phyloP scores from a whole-genome alignment of 2,113 vertebrate species.

The Gymnarchus niloticus region DNA sequence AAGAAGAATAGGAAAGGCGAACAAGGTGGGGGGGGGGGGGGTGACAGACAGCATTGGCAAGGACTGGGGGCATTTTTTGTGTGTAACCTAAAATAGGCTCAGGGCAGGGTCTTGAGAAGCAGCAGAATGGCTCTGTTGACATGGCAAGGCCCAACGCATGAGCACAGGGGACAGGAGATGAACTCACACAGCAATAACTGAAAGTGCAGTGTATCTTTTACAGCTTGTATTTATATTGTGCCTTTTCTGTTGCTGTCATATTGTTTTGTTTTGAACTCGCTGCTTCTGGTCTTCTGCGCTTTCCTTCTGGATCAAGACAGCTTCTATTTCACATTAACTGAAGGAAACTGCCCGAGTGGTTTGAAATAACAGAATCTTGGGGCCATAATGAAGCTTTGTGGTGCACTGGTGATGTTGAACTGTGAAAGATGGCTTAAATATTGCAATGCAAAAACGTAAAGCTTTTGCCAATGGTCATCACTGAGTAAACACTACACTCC shows the following conservation, averaged over 20 bases:
- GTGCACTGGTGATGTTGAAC: constrained; percentile 23
- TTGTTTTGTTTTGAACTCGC: too few species aligned
- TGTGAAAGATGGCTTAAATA: constrained; percentile 33
- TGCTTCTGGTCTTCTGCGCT: too few species aligned
- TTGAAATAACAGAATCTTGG: constrained; percentile 7
- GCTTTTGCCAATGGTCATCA: constrained; percentile 31
- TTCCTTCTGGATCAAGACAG: not conserved
- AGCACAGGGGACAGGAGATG: constrained; percentile 21
- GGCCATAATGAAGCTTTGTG: constrained; percentile 27
- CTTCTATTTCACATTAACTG: constrained; percentile 19
- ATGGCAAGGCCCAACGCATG: constrained; percentile 31
- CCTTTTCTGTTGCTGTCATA: not conserved
- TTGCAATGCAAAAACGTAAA: constrained; percentile 39
- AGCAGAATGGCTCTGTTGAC: constrained; percentile 41
- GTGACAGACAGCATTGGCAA: constrained; percentile 1
- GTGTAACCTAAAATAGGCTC: constrained; percentile 34
- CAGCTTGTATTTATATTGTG: constrained; percentile 9
- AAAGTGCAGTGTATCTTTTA: constrained; percentile 39
- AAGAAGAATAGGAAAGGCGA: not conserved
- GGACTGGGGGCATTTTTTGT: constrained; percentile 35
- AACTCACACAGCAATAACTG: constrained; percentile 42
- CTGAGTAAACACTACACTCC: constrained; percentile 37
- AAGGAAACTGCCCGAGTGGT: not conserved
- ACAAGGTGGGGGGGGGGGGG: constrained; percentile 48
- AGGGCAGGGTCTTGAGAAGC: constrained; percentile 17